A percentile compares a stretch with the other conserved stretches of the same genome.
These are phyloP conservation scores for Hemibagrus wyckioides DNA, from an alignment of 2,113 vertebrate genomes.

Conservation along the genomic window DNA sequence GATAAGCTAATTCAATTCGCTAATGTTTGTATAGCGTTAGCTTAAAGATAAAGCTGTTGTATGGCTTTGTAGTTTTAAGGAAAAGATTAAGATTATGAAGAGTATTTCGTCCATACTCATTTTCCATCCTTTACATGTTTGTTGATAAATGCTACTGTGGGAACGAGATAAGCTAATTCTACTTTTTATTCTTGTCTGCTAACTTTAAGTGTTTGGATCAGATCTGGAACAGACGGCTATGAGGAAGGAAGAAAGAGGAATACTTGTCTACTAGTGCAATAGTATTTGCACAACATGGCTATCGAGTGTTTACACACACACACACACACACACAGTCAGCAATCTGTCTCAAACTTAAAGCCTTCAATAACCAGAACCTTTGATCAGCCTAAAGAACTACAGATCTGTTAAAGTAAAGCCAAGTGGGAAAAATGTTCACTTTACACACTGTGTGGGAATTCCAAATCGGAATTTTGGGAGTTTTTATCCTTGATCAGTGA, in stretches of 20 bases:
- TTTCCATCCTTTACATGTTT: background rate
- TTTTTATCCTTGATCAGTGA: background rate
- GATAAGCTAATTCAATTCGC: slow-evolving; percentile 23
- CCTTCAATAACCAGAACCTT: background rate
- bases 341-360: background rate
- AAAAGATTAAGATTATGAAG: background rate
- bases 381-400: background rate
- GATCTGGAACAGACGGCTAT: background rate
- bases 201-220: background rate
- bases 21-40: slow-evolving; percentile 12
- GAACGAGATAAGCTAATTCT: background rate
- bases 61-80: background rate
- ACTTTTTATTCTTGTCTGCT: background rate
- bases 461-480: background rate
- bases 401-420: background rate
- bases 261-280: background rate
- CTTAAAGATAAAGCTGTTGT: background rate
- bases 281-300: background rate
- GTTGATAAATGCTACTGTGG: background rate
- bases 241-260: background rate
- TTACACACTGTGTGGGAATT: background rate
- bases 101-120: background rate
- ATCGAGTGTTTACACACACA: background rate
- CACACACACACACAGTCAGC: background rate
- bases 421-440: background rate